Evolutionary conservation across 2,888 invertebrate genomes (phyloP).

Genomic region (Tipula unca): DNA sequence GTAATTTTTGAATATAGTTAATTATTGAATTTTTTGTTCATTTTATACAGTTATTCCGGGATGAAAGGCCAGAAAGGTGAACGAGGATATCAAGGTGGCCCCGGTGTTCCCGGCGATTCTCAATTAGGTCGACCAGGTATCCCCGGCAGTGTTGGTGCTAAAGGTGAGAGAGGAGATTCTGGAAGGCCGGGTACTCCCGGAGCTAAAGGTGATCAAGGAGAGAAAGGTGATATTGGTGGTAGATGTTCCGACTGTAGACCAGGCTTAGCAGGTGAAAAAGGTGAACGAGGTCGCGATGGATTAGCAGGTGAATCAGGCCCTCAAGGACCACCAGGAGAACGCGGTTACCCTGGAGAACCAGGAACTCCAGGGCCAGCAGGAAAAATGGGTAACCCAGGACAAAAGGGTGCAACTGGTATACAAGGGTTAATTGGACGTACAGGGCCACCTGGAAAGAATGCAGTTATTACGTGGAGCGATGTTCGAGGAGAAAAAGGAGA

Average conservation of each 20-base stretch:
- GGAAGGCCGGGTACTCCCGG: constrained; percentile 62
- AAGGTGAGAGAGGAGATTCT: constrained; percentile 57
- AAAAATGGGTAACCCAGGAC: constrained; percentile 34
- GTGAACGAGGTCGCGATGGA: constrained; percentile 65
- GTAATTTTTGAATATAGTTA: background rate
- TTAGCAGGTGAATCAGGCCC: constrained; percentile 58
- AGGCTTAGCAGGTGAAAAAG: constrained; percentile 66
- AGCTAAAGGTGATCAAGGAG: constrained; percentile 52
- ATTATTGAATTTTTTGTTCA: background rate
- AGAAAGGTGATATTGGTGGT: constrained; percentile 74
- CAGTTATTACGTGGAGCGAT: constrained; percentile 46
- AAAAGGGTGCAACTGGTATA: constrained; percentile 43
- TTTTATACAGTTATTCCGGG: constrained; percentile 43
- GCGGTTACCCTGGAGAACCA: constrained; percentile 57
- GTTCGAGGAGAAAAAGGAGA: constrained; percentile 52
- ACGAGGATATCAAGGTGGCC: constrained; percentile 61
- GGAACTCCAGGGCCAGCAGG: constrained; percentile 65
- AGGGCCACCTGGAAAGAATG: constrained; percentile 56
- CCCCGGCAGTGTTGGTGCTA: constrained; percentile 57
- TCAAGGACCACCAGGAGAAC: constrained; percentile 63
- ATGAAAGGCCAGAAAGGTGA: constrained; percentile 71
- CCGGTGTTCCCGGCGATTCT: constrained; percentile 74
- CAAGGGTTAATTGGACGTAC: constrained; percentile 54
- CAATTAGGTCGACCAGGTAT: constrained; percentile 67
- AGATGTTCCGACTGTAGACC: constrained; percentile 68